Conservation (phyloP, 2,888 invertebrate species). For the Caenorhabditis becei region DNA sequence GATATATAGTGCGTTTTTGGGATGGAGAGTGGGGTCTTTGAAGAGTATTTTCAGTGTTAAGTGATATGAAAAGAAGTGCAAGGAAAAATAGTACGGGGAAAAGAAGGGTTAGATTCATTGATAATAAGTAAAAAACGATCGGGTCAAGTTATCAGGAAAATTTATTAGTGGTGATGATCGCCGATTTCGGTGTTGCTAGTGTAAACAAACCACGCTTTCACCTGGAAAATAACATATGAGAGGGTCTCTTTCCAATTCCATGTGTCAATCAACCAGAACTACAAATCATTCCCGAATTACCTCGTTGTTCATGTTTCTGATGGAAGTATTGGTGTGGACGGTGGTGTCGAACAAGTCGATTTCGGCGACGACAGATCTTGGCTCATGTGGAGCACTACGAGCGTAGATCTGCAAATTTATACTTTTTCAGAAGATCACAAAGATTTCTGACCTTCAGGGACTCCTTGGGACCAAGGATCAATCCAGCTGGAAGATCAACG, state of each 20-base stretch:
- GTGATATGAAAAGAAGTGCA: too few species aligned
- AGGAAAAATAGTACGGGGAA: too few species aligned
- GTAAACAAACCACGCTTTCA: conserved; percentile 62
- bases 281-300: conserved; percentile 16
- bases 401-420: conserved; percentile 44
- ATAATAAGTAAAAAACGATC: background rate
- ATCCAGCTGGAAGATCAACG: conserved; percentile 49
- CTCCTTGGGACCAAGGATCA: conserved; percentile 61
- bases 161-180: conserved; percentile 37
- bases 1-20: background rate
- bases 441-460: conserved; percentile 39
- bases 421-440: background rate
- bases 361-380: conserved; percentile 33
- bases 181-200: conserved; percentile 57
- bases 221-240: conserved; percentile 38
- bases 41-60: background rate
- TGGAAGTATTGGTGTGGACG: conserved; percentile 43
- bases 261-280: conserved; percentile 37
- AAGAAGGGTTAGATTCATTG: too few species aligned
- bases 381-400: conserved; percentile 24
- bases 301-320: conserved; percentile 54
- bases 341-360: conserved; percentile 56
- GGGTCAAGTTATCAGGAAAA: background rate
- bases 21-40: background rate
- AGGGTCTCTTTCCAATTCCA: conserved; percentile 1